Base-by-base conservation (phyloP, 2,113 vertebrate species). In the Bettongia penicillata region DNA sequence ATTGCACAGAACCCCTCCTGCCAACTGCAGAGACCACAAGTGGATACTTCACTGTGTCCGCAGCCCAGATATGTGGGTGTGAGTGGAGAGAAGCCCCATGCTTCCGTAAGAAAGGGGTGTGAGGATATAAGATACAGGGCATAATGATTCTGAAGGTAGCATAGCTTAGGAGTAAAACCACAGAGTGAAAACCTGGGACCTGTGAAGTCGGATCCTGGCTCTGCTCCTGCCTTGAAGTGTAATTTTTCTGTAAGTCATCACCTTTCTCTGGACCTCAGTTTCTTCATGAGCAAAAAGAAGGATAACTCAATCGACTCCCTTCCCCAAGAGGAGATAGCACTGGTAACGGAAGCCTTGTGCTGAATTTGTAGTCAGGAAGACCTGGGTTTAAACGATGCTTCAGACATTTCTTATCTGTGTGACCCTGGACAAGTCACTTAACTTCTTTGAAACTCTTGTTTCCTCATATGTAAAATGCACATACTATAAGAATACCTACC, bases 1-100 rank as follows among this genome's bases (percentile, higher is more conserved):
- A 61, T 84, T 97, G 93, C 94, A 94, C 94, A 95, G 93, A 96
- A 92, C 53, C 10, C 84, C 52, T 91, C 95, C 91, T 94, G 95
- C 92, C 93, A 96, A 92, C 10, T 84, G 51, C 37, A 94, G 92
- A 93, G 90, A 91, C 89, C 93, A 50, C 96, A 94, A 90, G 49
- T 26, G 0, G 94, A 95, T 89, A 52, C 90, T 84, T 84, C 50
- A 8, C 68, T 26, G 93, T 1, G 3, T 55, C 53, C 51, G 19
- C 3, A 90, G 92, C 90, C 93, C 96, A 91, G 94, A 89, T 47
- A 91, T 91, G 55, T 90, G 89, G 23, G 68, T 0, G 0, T 1
- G 12, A 95, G 26, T 0, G 1, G 11, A 61, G 48, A 93, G 53
- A 91, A 25, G 61, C 61, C 37, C 61, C 14, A 53, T 9, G 51